Base-by-base conservation (phyloP, 2,888 invertebrate species). In the Cephus rjabovi region DNA sequence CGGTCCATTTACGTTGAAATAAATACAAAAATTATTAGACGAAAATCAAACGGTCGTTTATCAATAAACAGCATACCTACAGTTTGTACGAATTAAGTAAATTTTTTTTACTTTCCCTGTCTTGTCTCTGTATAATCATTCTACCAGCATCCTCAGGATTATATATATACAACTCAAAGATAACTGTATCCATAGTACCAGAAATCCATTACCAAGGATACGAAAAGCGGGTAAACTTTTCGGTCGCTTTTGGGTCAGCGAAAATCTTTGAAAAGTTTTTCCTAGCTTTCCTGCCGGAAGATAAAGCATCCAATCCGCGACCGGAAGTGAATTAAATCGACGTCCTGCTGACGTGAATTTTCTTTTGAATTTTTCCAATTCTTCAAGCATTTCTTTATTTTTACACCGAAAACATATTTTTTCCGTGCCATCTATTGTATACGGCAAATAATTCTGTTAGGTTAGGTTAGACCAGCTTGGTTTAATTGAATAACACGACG, bases 311-410 rank as follows among this genome's bases (percentile, higher is more conserved):
- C 31, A 34, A 34, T 74, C 35, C 35, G 3, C 33, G 76, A 78
- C 78, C 78, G 68, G 69, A 73, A 75, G 76, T 78, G 73, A 78
- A 82, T 83, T 81, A 83, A 85, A 83, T 84, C 83, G 80, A 79
- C 68, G 75, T 76, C 74, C 70, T 75, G 75, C 71, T 74, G 79
- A 74, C 23, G 33, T 68, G 77, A 75, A 80, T 75, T 74, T 56
- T 76, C 69, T 34, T 69, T 69, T 73, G 34, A 82, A 83, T 83
- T 85, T 83, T 56, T 56, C 0, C 40, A 23, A 23, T 6, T 56
- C 40, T 23, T 56, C 23, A 56, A 23, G 0, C 2, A 9, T 23
- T 40, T 40, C 15, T 40, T 56, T 23, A 23, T 15, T 56, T 56
- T 56, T 23, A 56, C 6, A 40, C 1, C 15, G 9, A 56, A 56